Evolutionary conservation across 2,888 invertebrate genomes (phyloP).

Genomic region (Helleia helle): DNA sequence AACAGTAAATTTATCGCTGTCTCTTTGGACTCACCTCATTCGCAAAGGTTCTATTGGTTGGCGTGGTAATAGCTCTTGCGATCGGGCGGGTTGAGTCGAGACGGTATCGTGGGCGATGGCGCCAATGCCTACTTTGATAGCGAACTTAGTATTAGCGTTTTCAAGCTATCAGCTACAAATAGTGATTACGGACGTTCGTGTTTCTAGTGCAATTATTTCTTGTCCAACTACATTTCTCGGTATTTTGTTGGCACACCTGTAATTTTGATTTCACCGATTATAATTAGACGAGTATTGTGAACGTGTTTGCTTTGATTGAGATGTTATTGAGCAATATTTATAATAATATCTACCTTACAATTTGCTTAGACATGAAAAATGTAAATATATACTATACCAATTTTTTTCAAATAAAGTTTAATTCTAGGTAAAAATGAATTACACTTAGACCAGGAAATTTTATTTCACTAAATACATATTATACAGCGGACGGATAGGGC

Average conservation of each 20-base stretch:
- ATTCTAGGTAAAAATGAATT: too few species aligned
- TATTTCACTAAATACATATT: too few species aligned
- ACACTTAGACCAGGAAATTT: too few species aligned
- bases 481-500: too few species aligned
- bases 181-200: constrained; percentile 44
- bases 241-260: constrained; percentile 19
- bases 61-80: constrained; percentile 27
- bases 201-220: constrained; percentile 48
- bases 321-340: not conserved
- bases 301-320: not conserved
- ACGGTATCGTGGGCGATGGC: constrained; percentile 34
- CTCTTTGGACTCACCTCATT: constrained; percentile 3
- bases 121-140: constrained; percentile 31
- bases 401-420: too few species aligned
- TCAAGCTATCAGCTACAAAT: constrained; percentile 38
- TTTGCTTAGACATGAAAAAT: not conserved
- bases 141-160: constrained; percentile 30
- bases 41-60: constrained; percentile 18
- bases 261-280: constrained; percentile 17
- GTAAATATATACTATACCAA: too few species aligned
- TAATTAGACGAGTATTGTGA: constrained; percentile 15
- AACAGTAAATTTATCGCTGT: not conserved
- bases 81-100: constrained; percentile 26
- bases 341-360: not conserved
- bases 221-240: constrained; percentile 20